Evolutionary conservation across 2,888 invertebrate genomes (phyloP).

Genomic region (Polia nebulosa): DNA sequence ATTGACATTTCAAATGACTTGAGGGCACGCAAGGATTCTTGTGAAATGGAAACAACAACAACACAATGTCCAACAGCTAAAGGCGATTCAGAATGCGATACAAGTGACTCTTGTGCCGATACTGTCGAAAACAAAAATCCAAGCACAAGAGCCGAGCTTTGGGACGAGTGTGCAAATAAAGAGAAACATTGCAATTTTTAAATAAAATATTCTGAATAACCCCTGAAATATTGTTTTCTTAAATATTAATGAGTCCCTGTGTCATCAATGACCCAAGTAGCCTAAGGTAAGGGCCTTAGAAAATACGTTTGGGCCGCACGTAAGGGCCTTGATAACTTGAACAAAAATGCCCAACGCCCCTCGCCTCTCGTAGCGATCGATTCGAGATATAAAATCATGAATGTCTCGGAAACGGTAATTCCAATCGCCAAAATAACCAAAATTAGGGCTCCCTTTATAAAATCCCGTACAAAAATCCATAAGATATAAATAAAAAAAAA

Average conservation of each 20-base stretch:
- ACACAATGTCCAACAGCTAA: background rate
- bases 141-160: slow-evolving; percentile 48
- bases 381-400: too few relatives aligned
- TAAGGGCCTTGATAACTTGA: too few relatives aligned
- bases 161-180: slow-evolving; percentile 4
- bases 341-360: too few relatives aligned
- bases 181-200: slow-evolving; percentile 1
- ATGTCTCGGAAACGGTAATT: too few relatives aligned
- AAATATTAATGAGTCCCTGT: background rate
- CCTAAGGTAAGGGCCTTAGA: too few relatives aligned
- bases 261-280: too few relatives aligned
- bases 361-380: too few relatives aligned
- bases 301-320: too few relatives aligned
- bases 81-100: slow-evolving; percentile 21
- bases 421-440: too few relatives aligned
- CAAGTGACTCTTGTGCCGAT: background rate
- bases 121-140: slow-evolving; percentile 13
- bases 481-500: too few relatives aligned
- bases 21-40: slow-evolving; percentile 43
- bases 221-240: slow-evolving; percentile 1
- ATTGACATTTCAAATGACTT: slow-evolving; percentile 40
- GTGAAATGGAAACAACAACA: slow-evolving; percentile 33
- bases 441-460: too few relatives aligned
- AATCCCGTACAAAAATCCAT: too few relatives aligned
- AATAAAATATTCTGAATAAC: slow-evolving; percentile 34